Base-by-base conservation (phyloP, 2,888 invertebrate genomes). In the Cheiracanthium punctorium region DNA sequence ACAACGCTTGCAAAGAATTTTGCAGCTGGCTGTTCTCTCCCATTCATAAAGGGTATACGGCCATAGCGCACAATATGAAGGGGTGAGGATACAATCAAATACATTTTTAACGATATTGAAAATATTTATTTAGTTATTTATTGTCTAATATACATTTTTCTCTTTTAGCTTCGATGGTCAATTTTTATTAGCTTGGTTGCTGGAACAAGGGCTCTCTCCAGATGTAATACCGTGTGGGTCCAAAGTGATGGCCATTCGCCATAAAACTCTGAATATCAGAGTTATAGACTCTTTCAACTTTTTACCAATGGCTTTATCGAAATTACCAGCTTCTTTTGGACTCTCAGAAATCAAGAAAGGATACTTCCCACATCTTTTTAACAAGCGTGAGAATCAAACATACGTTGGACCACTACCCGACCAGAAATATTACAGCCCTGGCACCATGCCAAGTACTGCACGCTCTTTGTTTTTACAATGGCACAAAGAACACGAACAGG, bases 261-360 rank as follows among this genome's bases (percentile, higher is more conserved):
- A 41, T 8, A 10, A 20, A 17, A 12, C 30, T 0, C n/a, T 79
- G 1, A 29, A 37, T 14, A 29, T 77, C 14, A 28, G 30, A 24
- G 5, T 79, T 7, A 84, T 81, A 2, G 81, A 87, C 28, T 87
- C 85, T 7, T 76, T 67, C 14, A 81, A 81, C 24, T 87, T 72
- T n/a, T 14, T 87, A 1, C 77, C 77, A 0, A 76, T 76, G 80
- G n/a, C 58, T 24, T 10, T 87, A 10, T 12, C 76, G 8, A 81
- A 87, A 76, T 33, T 81, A 0, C 76, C 80, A 2, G 7, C 28
- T 17, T 30, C 24, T 8, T 86, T 86, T 52, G 72, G 73, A 0
- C 14, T 87, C 0, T 20, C 0, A 1, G 77, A 76, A n/a, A 0
- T 72, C 48, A 64, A 8, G n/a, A 81, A 87, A n/a, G 76, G 87